Evolutionary conservation across 2,888 invertebrate species (phyloP).

Genomic region (Pristionchus mayeri): DNA sequence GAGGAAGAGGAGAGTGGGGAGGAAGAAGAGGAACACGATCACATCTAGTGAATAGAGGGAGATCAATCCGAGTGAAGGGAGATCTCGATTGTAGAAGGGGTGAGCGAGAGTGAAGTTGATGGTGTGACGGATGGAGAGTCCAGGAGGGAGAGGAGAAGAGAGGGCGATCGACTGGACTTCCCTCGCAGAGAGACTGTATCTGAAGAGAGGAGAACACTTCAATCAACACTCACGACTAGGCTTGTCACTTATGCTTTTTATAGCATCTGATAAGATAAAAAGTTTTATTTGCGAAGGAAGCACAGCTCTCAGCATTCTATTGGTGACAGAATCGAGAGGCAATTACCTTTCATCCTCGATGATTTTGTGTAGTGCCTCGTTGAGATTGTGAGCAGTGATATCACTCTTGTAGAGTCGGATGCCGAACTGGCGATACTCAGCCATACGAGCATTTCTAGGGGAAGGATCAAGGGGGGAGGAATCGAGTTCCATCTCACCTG

Average conservation of each 20-base stretch:
- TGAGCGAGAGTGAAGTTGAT: conserved; percentile 43
- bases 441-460: conserved; percentile 26
- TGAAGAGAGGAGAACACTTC: neutral
- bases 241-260: neutral
- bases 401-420: conserved; percentile 4
- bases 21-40: conserved; percentile 8
- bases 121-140: neutral
- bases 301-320: neutral
- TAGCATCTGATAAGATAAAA: no score
- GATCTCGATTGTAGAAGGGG: conserved; percentile 26
- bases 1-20: neutral
- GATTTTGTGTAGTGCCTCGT: conserved; percentile 2
- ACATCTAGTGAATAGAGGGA: conserved; percentile 32
- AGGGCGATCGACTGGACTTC: conserved; percentile 1
- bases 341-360: conserved; percentile 10
- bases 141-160: neutral
- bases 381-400: neutral
- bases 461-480: neutral
- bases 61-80: conserved; percentile 1
- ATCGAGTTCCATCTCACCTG: neutral
- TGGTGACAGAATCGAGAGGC: neutral
- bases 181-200: neutral
- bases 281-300: no score
- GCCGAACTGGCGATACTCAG: conserved; percentile 17
- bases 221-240: neutral